phyloP scores from a whole-genome alignment of 2,888 invertebrate species.

The Formica aserva region DNA sequence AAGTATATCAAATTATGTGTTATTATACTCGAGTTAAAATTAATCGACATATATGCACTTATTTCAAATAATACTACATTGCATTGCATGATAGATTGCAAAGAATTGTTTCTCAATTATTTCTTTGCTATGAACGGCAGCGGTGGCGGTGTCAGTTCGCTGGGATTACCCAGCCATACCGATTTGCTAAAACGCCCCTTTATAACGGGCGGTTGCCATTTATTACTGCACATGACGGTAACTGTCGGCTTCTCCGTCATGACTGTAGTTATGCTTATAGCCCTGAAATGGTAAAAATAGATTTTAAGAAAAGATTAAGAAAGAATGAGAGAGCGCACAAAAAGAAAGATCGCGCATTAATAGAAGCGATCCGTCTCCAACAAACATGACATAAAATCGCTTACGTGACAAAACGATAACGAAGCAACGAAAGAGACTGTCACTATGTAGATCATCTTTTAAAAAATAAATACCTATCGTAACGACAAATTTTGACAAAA shows the following conservation, averaged over 20 bases:
- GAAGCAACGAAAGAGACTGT: not conserved
- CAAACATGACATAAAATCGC: not conserved
- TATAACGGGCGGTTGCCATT: conserved; percentile 84
- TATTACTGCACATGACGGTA: conserved; percentile 77
- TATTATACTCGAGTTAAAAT: conserved; percentile 16
- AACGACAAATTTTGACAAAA: not conserved
- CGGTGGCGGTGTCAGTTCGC: conserved; percentile 78
- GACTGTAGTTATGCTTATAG: conserved; percentile 77
- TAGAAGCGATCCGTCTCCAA: not conserved
- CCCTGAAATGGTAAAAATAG: conserved; percentile 80
- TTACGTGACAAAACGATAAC: not conserved
- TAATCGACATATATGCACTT: not conserved
- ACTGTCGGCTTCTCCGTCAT: conserved; percentile 79
- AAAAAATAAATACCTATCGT: not conserved
- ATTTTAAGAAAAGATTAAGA: conserved; percentile 6
- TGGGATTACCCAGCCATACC: conserved; percentile 83
- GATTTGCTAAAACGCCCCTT: conserved; percentile 84
- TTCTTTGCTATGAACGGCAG: conserved; percentile 80
- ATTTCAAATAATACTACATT: conserved; percentile 27
- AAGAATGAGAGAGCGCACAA: too few species aligned
- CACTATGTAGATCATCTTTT: not conserved
- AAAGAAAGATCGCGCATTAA: not conserved
- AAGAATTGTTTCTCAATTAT: conserved; percentile 61
- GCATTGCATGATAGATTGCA: not conserved
- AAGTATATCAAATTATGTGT: not conserved